Evolutionary conservation across 1,140 invertebrate species (phyloP), one percentile per base, ranked within the genome.

Genomic region (Cydia fagiglandana): DNA sequence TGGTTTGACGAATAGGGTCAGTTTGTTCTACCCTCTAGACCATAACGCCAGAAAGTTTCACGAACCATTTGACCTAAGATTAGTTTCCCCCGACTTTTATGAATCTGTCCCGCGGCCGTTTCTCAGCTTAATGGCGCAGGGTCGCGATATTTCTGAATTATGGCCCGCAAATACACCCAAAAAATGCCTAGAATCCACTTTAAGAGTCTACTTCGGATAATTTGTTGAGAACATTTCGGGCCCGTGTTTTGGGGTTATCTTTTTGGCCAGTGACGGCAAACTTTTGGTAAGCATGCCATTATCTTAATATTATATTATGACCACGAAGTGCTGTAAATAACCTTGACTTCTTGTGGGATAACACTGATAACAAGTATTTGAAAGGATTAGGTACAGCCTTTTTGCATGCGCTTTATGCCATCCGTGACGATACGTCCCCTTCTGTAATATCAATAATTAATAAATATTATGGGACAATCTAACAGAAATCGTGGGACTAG

Each of bases 111-210:
- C 7, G 30, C 12, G 73, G 70, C 45, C 75, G 79, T 80, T 74
- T 76, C 50, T 80, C 79, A 78, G 28, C 75, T 74, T 80, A 80
- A 80, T 80, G 79, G 79, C 64, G 74, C 73, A 64, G 53, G 64
- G 73, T 30, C 20, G 53, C 73, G 73, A 80, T 78, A 80, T 80
- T 80, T 20, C 73, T 80, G 79, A 80, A 24, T 78, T 80, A 80
- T 78, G 79, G 74, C 64, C 64, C 77, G 64, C 79, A 76, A 80
- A 80, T 80, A 78, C 66, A 78, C 79, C 70, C 64, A 61, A 73
- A 75, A 76, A 79, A 79, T 74, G 75, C 41, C 61, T 53, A 73
- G 73, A 79, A 77, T 77, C 73, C 75, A 77, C 76, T 76, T 75
- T 64, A 30, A 64, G 56, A 61, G 56, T 61, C 56, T 61, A 61